Conservation (phyloP, 2,113 vertebrate genomes). For the Psittacula cyanocephala region DNA sequence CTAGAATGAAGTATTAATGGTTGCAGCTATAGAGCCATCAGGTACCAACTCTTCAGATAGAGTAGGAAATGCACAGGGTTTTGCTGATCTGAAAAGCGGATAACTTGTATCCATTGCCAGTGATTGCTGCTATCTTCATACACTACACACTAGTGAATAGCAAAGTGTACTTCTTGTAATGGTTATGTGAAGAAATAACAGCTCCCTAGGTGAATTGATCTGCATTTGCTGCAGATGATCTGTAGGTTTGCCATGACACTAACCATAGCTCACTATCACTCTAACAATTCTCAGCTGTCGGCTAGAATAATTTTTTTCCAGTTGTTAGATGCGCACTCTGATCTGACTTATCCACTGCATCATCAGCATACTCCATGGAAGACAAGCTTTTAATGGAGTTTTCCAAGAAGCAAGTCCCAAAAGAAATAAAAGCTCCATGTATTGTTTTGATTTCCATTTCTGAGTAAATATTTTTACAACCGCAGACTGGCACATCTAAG, state of each 20-base stretch:
- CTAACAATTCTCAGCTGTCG: neutral
- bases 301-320: neutral
- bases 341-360: neutral
- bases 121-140: neutral
- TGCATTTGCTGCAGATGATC: neutral
- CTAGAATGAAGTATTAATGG: neutral
- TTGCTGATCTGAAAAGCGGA: neutral
- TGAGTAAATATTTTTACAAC: constrained; percentile 60
- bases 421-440: constrained; percentile 48
- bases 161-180: neutral
- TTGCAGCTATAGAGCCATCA: neutral
- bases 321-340: neutral
- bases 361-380: neutral
- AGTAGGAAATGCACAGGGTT: neutral
- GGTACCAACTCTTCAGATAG: neutral
- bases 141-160: neutral
- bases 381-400: neutral
- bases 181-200: neutral
- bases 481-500: neutral
- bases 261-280: neutral
- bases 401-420: constrained; percentile 32
- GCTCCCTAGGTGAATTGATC: neutral
- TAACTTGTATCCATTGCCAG: rapidly evolving
- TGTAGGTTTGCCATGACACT: neutral
- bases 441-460: constrained; percentile 51